Conservation (phyloP, 2,888 invertebrate genomes). For the Andrena camellia region DNA sequence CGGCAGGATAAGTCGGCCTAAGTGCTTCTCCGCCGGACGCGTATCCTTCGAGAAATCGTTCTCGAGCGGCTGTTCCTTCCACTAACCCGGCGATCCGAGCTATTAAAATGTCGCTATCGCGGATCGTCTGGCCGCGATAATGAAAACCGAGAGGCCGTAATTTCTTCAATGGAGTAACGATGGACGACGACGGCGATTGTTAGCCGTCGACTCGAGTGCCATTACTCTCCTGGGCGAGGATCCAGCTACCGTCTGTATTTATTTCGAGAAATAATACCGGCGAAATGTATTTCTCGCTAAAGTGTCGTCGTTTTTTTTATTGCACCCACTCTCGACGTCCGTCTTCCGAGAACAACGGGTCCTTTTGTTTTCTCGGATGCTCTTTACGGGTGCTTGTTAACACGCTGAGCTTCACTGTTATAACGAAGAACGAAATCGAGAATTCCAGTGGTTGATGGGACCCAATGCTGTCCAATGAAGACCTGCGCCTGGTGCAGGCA, state of each 20-base stretch:
- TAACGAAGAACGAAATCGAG: not conserved
- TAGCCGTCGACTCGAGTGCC: constrained; percentile 21
- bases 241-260: constrained; percentile 4
- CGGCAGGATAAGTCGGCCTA: constrained; percentile 2
- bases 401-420: not conserved
- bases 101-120: constrained; percentile 69
- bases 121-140: constrained; percentile 57
- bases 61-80: constrained; percentile 3
- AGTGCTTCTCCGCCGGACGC: constrained; percentile 13
- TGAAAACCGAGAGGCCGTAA: constrained; percentile 57
- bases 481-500: not conserved
- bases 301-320: not conserved
- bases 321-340: not conserved
- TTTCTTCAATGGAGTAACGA: constrained; percentile 45
- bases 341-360: constrained; percentile 12
- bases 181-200: constrained; percentile 36
- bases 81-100: constrained; percentile 54
- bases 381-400: not conserved
- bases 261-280: not conserved
- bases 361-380: not conserved
- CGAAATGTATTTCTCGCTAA: constrained; percentile 5
- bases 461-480: not conserved
- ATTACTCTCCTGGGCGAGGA: constrained; percentile 6
- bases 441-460: not conserved
- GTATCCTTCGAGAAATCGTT: constrained; percentile 34